phyloP scores from a whole-genome alignment of 2,888 invertebrate genomes.

The Temnothorax unifasciatus region DNA sequence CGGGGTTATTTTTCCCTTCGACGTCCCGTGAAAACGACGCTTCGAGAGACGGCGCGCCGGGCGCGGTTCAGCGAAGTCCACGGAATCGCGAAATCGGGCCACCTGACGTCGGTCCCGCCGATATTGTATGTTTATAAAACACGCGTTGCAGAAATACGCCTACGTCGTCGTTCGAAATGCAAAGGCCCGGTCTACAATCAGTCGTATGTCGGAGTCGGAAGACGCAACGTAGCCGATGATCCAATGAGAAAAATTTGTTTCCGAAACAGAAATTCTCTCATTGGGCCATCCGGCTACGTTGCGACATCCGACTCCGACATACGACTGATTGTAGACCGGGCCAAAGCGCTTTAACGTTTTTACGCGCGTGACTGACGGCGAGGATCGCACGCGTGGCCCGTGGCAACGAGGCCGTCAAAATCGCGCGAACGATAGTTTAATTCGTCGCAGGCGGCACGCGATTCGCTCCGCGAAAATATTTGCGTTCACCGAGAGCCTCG shows the following conservation, averaged over 20 bases:
- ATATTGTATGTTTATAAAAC: conserved; percentile 33
- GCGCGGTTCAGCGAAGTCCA: neutral
- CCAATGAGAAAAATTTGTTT: no score
- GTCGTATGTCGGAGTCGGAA: no score
- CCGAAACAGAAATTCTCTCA: no score
- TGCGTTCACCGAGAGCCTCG: neutral
- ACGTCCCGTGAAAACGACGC: neutral
- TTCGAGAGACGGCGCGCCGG: neutral
- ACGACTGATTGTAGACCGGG: no score
- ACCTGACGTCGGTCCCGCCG: neutral
- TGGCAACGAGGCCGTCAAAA: conserved; percentile 4
- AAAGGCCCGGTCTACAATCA: no score
- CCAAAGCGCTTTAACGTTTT: neutral
- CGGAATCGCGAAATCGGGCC: neutral
- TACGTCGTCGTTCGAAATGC: neutral
- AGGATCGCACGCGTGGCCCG: neutral
- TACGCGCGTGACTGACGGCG: conserved; percentile 19
- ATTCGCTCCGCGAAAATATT: conserved; percentile 35
- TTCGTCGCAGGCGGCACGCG: conserved; percentile 5
- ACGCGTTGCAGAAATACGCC: conserved; percentile 1
- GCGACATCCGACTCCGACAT: no score
- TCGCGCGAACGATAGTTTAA: conserved; percentile 9
- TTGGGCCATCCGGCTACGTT: no score
- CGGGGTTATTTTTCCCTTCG: neutral
- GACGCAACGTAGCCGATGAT: no score